Base-by-base conservation (phyloP, 1,140 invertebrate species). In the Drosophila bipectinata region DNA sequence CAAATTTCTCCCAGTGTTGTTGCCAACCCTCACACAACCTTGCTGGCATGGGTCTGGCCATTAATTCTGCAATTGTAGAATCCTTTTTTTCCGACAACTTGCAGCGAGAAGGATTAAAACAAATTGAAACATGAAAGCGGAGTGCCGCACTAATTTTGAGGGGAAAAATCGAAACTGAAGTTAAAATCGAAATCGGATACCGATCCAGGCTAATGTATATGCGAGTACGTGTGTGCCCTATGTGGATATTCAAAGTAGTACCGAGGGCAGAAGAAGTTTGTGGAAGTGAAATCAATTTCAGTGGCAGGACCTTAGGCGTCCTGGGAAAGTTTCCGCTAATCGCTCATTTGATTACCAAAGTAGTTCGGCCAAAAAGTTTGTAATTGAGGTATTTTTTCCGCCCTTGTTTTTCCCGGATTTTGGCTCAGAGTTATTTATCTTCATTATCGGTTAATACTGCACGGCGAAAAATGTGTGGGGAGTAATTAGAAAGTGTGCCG, bases 311-410 rank as follows among this genome's bases (percentile, higher is more conserved):
- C 59, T 54, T 6, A 15, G 32, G 59, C 62, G 14, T 44, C 45
- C 26, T 48, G 61, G 47, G 32, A 75, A 79, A 81, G 52, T 81
- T 85, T 44, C 47, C 56, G 69, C 73, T 82, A 87, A 85, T 85
- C 82, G 83, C 81, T 85, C 81, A 85, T 87, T 85, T 87, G 82
- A 85, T 85, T 85, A 85, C 74, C 58, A 51, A 87, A 87, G 69
- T 78, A 82, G 82, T 75, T 80, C 71, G n/a, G 77, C 83, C 54
- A 51, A 54, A 44, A 85, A 85, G 73, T 85, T 85, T 73, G 69
- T 85, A 85, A 85, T 85, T 85, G 81, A 87, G 81, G 82, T 87
- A 82, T 85, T 81, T 81, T 60, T 45, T 47, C 15, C 32, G 8
- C 32, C 9, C 32, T 10, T 32, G 9, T 32, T 37, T 37, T 37